phyloP scores from a whole-genome alignment of 2,888 invertebrate species.

The Teinopalpus imperialis region DNA sequence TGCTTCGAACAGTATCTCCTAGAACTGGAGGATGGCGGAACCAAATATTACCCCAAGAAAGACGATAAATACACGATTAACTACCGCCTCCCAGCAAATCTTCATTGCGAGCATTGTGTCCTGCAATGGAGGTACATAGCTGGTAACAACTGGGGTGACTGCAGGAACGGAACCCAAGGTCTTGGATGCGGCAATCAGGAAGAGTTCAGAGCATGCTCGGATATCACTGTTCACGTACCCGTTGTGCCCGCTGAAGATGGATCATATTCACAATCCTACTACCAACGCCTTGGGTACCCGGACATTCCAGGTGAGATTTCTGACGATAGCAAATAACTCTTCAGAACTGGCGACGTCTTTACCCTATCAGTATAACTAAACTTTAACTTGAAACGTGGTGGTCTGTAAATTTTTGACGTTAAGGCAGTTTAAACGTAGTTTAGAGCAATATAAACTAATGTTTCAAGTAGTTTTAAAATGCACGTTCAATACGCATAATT shows the following conservation, averaged over 20 bases:
- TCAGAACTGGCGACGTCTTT: conserved; percentile 22
- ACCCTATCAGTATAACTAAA: conserved; percentile 22
- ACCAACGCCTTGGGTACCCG: conserved; percentile 41
- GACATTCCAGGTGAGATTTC: conserved; percentile 30
- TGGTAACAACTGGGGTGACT: conserved; percentile 91
- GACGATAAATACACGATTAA: conserved; percentile 86
- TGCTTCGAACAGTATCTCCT: conserved; percentile 88
- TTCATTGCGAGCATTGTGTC: conserved; percentile 90
- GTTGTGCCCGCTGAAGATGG: conserved; percentile 35
- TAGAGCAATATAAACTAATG: not conserved
- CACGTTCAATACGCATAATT: not conserved
- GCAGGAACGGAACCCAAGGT: conserved; percentile 85
- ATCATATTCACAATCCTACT: conserved; percentile 30
- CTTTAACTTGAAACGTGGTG: conserved; percentile 12
- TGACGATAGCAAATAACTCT: not conserved
- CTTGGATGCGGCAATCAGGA: conserved; percentile 94
- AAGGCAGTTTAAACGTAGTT: not conserved
- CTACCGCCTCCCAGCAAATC: conserved; percentile 80
- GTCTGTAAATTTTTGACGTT: not conserved
- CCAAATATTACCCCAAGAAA: conserved; percentile 85
- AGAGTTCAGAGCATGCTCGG: conserved; percentile 91
- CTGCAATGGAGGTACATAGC: conserved; percentile 94
- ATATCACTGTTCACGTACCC: conserved; percentile 85
- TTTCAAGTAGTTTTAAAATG: not conserved
- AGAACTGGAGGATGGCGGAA: conserved; percentile 75